A percentile compares a stretch with the other conserved stretches of the same genome.
Conservation (phyloP, 2,797 vertebrate genomes). For the Euthynnus affinis region DNA sequence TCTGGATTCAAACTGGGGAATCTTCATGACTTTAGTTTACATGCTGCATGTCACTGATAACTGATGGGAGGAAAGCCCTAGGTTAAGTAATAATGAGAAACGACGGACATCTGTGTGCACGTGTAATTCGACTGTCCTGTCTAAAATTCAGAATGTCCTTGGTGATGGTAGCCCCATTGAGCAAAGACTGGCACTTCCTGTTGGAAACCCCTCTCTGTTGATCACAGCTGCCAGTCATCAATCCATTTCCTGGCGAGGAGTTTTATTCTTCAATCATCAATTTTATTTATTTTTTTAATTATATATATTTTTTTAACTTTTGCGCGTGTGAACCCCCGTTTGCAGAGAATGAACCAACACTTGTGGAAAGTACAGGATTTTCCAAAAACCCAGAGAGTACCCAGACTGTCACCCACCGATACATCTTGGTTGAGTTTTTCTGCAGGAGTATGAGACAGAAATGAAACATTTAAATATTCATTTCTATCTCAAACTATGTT, state of each 20-base stretch:
- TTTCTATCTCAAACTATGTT: not conserved
- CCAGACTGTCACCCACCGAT: no score
- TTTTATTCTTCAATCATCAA: not conserved
- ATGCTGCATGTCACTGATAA: not conserved
- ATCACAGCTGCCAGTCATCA: slow-evolving; percentile 15
- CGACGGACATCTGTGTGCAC: not conserved
- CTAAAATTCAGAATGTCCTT: slow-evolving; percentile 59
- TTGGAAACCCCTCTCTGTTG: slow-evolving; percentile 68
- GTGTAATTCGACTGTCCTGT: slow-evolving; percentile 19
- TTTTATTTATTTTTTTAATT: no score
- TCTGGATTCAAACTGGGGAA: not conserved
- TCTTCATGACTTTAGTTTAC: not conserved
- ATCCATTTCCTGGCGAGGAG: slow-evolving; percentile 21
- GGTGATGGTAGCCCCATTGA: slow-evolving; percentile 19
- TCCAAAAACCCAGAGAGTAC: not conserved
- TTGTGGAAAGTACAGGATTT: slow-evolving; percentile 33
- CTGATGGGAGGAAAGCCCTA: slow-evolving; percentile 45
- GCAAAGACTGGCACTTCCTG: slow-evolving; percentile 63
- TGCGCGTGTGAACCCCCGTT: not conserved
- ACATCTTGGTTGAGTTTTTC: not conserved
- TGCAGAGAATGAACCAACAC: not conserved
- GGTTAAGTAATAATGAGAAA: slow-evolving; percentile 47
- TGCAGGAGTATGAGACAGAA: not conserved
- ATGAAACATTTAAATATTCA: not conserved
- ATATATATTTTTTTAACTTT: not conserved